Evolutionary conservation across 1,140 invertebrate genomes (phyloP), one percentile per base, ranked within the genome.

Genomic region (Penaeus japonicus): DNA sequence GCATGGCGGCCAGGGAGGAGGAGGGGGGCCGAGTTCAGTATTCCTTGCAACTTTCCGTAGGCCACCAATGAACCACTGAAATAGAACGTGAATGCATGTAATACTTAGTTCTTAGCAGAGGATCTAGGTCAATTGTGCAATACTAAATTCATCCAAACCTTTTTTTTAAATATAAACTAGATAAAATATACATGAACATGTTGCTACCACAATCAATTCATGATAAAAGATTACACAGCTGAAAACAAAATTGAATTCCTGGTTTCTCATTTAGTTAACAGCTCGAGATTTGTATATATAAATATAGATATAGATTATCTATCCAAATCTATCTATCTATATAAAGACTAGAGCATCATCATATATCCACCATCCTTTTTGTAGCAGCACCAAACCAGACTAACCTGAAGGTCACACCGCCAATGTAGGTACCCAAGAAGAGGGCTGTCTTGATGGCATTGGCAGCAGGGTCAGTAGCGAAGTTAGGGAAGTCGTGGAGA

Each of bases 371-470:
- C n/a, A n/a, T n/a, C n/a, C n/a, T n/a, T n/a, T n/a, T n/a, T n/a
- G n/a, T n/a, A n/a, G 18, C 12, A 55, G 78, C 7, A 70, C 12
- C 17, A 53, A 53, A n/a, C 22, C 57, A 35, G 35, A 80, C 81
- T 24, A 82, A 91, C 94, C 94, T 95, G 93, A 97, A 97, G 15
- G 97, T 98, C 55, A 98, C 95, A 75, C 96, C 97, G 90, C 97
- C 97, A 91, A 98, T 98, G 93, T 96, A 97, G 1, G 97, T 97
- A 10, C 97, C 97, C 7, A 98, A 93, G 93, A 97, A 98, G 2
- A 98, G 93, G 20, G 96, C 95, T 0, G 96, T 96, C 93, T 97
- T 97, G 62, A 97, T 94, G n/a, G 97, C 96, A 91, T 95, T 95
- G 0, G 96, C 96, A 4, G 96, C 95, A 22, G 96, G 96, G 92